Evolutionary conservation across 2,797 vertebrate genomes (phyloP), one percentile per base, ranked within the genome.

Genomic region (Oreonectes daqikongensis): DNA sequence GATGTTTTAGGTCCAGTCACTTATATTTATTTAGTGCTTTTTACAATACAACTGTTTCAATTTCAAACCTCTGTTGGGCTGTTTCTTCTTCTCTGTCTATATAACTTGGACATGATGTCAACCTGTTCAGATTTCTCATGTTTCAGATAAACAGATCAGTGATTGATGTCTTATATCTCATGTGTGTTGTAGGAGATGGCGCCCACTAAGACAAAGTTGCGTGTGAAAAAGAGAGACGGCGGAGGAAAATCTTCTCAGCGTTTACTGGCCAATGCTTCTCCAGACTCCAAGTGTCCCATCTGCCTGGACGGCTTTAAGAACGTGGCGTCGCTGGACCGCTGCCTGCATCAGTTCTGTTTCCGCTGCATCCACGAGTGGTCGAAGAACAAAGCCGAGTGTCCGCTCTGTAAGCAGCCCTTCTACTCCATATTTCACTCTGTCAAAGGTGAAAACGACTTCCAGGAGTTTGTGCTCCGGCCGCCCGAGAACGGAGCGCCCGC

Each of bases 371-470:
- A 96, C 1, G 96, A 99, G 81, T 98, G 96, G 97, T 96, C 97
- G 46, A 98, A 97, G 86, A 99, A 97, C 93, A 98, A 99, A 90
- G 95, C 96, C 0, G 96, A 98, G 81, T 99, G 97, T 68, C 97
- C 96, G 0, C 89, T 98, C 0, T 99, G 97, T 89, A 99, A 98
- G 82, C 96, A 98, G 63, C 95, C 96, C 0, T 98, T 98, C 84
- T 90, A 91, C 85, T 96, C 96, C 38, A 98, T 98, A 78, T 96
- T 97, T 84, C 97, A 99, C 87, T 97, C 91, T 20, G 94, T 96
- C 80, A 94, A 93, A 70, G 96, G 97, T 0, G 95, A 98, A 83
- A 91, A 95, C 66, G 95, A 98, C 84, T 99, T 95, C 53, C 94
- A 98, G 83, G 95, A 96, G 38, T 96, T 94, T 52, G 80, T 96